phyloP scores from a whole-genome alignment of 2,113 vertebrate species.

The Daboia siamensis region DNA sequence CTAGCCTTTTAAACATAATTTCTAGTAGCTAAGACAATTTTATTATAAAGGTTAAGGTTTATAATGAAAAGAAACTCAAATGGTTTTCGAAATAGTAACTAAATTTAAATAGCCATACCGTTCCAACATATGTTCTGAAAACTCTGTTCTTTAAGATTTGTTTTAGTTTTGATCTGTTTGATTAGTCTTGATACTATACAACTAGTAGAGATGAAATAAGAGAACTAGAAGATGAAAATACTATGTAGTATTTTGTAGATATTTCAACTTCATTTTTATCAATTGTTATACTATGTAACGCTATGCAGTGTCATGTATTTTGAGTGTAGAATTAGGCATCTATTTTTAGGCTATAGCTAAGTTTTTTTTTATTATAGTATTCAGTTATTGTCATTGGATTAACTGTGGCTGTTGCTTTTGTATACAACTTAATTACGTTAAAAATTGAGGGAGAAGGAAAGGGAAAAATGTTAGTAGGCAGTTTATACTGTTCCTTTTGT shows the following conservation, averaged over 20 bases:
- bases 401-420: background rate
- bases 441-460: background rate
- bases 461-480: background rate
- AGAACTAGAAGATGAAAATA: background rate
- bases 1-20: slow-evolving; percentile 14
- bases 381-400: background rate
- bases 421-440: background rate
- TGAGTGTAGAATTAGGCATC: background rate
- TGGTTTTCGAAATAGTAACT: slow-evolving; percentile 23
- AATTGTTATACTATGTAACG: background rate
- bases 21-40: slow-evolving; percentile 23
- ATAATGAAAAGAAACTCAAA: slow-evolving; percentile 35
- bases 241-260: background rate
- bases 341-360: background rate
- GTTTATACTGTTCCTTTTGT: background rate
- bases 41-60: slow-evolving; percentile 44
- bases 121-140: background rate
- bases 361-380: background rate
- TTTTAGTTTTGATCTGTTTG: background rate
- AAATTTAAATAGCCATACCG: slow-evolving; percentile 36
- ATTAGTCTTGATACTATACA: background rate
- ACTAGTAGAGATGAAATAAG: background rate
- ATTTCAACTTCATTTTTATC: background rate
- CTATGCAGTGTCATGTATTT: background rate
- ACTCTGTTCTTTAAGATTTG: background rate